Conservation (phyloP, 2,797 vertebrate genomes). For the Valencia hispanica region DNA sequence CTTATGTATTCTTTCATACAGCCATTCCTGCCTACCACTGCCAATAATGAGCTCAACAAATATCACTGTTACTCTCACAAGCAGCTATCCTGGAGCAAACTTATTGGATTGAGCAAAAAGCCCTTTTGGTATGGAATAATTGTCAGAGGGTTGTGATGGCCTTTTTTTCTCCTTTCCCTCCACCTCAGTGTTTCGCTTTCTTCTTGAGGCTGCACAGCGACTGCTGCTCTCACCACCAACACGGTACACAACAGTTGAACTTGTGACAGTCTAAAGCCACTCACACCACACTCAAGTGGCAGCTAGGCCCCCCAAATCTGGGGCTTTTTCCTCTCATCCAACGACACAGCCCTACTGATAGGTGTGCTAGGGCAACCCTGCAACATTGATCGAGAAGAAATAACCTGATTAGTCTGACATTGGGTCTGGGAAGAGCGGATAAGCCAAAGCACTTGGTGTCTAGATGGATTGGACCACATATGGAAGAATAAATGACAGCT, state of each 20-base stretch:
- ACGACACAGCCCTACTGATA: conserved; percentile 65
- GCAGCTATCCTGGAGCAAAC: conserved; percentile 53
- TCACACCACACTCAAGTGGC: conserved; percentile 48
- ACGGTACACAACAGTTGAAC: conserved; percentile 44
- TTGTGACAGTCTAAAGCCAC: conserved; percentile 37
- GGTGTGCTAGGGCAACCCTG: conserved; percentile 51
- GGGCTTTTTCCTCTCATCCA: conserved; percentile 46
- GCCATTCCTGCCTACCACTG: conserved; percentile 45
- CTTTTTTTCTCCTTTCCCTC: conserved; percentile 15
- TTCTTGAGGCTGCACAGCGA: conserved; percentile 39
- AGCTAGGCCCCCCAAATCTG: conserved; percentile 35
- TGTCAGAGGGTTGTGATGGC: conserved; percentile 48
- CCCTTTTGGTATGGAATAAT: conserved; percentile 50
- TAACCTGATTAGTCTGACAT: conserved; percentile 72
- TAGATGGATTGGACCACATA: conserved; percentile 62
- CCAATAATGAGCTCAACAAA: conserved; percentile 66
- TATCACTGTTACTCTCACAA: conserved; percentile 55
- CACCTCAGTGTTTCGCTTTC: conserved; percentile 38
- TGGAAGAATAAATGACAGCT: conserved; percentile 57
- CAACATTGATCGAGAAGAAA: conserved; percentile 68
- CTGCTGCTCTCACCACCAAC: conserved; percentile 34
- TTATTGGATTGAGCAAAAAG: conserved; percentile 54
- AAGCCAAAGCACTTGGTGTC: conserved; percentile 56
- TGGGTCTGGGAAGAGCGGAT: conserved; percentile 59
- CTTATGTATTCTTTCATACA: conserved; percentile 43